These are phyloP conservation scores for Pyrrhosoma nymphula DNA, from an alignment of 2,888 invertebrate species.

Conservation along the genomic window DNA sequence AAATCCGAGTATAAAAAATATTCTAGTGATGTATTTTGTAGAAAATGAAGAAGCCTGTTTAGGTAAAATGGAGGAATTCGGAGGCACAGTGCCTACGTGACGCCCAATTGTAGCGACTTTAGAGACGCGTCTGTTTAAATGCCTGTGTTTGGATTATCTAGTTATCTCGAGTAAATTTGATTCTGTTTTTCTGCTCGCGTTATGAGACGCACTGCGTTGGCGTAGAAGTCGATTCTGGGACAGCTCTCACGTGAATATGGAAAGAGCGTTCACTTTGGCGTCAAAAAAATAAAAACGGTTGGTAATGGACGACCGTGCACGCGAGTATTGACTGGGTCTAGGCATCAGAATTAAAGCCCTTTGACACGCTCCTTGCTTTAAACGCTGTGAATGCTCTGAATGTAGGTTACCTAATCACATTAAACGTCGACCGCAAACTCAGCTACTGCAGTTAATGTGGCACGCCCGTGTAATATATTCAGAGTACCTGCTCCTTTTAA, in stretches of 20 bases:
- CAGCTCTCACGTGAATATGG: background rate
- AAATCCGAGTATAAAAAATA: too few relatives aligned
- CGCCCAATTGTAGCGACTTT: too few relatives aligned
- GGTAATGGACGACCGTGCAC: background rate
- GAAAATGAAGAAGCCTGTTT: too few relatives aligned
- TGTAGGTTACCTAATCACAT: constrained; percentile 8
- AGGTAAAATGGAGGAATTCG: too few relatives aligned
- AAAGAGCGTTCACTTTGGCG: background rate
- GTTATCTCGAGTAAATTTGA: background rate
- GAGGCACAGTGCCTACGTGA: too few relatives aligned
- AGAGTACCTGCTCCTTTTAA: background rate
- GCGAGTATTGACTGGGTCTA: background rate
- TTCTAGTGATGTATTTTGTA: too few relatives aligned
- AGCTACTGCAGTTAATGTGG: background rate
- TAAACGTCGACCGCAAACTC: background rate
- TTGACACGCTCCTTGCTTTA: background rate
- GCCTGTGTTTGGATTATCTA: background rate
- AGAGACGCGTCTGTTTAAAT: too few relatives aligned
- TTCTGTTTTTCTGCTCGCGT: background rate
- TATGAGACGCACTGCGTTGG: background rate
- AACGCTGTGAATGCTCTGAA: background rate
- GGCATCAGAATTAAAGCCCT: background rate
- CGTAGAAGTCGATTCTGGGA: background rate
- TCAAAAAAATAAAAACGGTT: background rate
- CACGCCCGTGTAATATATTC: background rate